phyloP scores from a whole-genome alignment of 2,888 invertebrate species.

The Pachymerium ferrugineum region DNA sequence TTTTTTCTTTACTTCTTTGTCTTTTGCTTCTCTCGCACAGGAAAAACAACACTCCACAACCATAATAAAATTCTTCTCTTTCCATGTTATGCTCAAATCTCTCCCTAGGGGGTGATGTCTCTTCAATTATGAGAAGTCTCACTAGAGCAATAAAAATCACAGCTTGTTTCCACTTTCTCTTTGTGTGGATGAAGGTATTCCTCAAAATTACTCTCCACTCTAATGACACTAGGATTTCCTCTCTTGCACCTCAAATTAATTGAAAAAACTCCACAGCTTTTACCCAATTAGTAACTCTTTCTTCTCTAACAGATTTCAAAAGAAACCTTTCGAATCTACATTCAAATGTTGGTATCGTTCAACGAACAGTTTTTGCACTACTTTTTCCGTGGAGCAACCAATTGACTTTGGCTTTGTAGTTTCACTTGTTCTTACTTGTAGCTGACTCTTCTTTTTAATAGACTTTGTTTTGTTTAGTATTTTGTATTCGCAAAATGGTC shows the following conservation, averaged over 20 bases:
- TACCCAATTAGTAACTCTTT: conserved; percentile 9
- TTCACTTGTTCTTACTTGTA: no score
- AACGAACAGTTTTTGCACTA: no score
- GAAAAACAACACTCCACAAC: conserved; percentile 15
- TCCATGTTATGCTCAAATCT: conserved; percentile 19
- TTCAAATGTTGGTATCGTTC: no score
- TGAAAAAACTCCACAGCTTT: conserved; percentile 11
- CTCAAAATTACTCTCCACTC: conserved; percentile 5
- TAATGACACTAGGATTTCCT: conserved; percentile 14
- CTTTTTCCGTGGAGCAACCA: no score
- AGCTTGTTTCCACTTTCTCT: conserved; percentile 18
- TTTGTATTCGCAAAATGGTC: no score
- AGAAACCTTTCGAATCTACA: background rate
- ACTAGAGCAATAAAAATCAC: conserved; percentile 15
- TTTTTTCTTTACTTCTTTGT: background rate
- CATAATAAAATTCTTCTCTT: conserved; percentile 15
- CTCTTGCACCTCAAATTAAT: conserved; percentile 11
- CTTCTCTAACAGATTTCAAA: background rate
- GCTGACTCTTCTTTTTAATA: no score
- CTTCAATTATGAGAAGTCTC: conserved; percentile 19
- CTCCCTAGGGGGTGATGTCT: conserved; percentile 11
- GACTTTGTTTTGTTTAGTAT: no score
- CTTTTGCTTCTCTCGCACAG: no score
- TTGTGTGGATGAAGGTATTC: conserved; percentile 10
- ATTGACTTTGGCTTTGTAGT: no score